phyloP scores from a whole-genome alignment of 2,888 invertebrate genomes.

The Corythucha ciliata region DNA sequence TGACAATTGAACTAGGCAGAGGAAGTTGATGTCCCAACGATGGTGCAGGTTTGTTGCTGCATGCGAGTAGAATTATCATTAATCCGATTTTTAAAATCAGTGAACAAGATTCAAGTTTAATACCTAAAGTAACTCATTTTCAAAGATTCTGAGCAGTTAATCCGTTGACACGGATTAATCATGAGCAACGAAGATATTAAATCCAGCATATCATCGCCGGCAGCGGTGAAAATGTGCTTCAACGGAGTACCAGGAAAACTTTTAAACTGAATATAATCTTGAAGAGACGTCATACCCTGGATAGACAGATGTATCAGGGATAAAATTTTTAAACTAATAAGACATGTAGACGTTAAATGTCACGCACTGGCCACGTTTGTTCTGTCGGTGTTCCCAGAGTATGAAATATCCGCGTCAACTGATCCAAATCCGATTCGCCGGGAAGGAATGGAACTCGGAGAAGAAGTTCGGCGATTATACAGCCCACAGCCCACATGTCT shows the following conservation, averaged over 20 bases:
- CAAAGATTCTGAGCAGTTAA: conserved; percentile 72
- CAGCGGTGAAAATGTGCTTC: conserved; percentile 90
- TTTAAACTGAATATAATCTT: conserved; percentile 91
- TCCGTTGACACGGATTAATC: conserved; percentile 72
- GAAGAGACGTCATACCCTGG: conserved; percentile 64
- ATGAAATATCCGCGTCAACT: conserved; percentile 88
- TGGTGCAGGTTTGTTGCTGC: conserved; percentile 76
- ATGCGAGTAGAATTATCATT: conserved; percentile 35
- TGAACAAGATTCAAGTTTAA: conserved; percentile 18
- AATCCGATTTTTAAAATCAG: no score
- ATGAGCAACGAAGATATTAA: conserved; percentile 67
- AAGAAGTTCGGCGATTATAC: conserved; percentile 89
- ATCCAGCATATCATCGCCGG: conserved; percentile 79
- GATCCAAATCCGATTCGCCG: conserved; percentile 95
- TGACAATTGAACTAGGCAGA: conserved; percentile 57
- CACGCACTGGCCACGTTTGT: conserved; percentile 87
- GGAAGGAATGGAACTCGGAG: conserved; percentile 88
- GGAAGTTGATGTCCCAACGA: conserved; percentile 76
- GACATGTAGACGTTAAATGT: no score
- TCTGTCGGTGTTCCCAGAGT: conserved; percentile 87
- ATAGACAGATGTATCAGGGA: no score
- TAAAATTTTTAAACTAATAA: no score
- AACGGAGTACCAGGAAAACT: conserved; percentile 72
- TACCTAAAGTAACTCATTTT: conserved; percentile 80
- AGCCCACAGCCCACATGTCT: conserved; percentile 99